These are phyloP conservation scores for Nothoprocta pentlandii DNA, from an alignment of 2,113 vertebrate species.

Conservation along the genomic window DNA sequence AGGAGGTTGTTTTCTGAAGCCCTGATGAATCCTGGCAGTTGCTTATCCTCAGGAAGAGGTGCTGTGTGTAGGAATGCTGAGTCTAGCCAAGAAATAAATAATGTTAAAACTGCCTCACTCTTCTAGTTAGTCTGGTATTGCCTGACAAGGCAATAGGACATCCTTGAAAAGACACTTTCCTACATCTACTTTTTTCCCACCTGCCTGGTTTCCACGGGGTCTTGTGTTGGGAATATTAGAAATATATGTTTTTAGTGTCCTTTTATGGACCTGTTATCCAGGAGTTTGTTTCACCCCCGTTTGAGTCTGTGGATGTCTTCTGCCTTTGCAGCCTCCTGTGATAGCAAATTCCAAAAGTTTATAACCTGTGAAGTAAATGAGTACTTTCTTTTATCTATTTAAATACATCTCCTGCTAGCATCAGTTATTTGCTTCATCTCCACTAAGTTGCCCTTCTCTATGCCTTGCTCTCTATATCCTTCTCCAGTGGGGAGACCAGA, in stretches of 20 bases:
- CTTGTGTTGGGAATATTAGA: neutral
- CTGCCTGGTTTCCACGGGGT: neutral
- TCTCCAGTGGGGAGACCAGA: neutral
- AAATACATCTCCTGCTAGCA: neutral
- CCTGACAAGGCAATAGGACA: neutral
- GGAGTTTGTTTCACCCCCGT: neutral
- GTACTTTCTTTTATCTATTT: neutral
- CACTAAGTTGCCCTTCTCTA: neutral
- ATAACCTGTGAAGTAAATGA: neutral
- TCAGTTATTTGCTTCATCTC: neutral
- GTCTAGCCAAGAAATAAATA: neutral
- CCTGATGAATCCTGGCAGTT: neutral
- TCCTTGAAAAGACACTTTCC: neutral
- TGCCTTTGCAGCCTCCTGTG: neutral
- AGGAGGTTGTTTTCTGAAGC: neutral
- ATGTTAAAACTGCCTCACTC: neutral
- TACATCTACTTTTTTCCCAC: neutral
- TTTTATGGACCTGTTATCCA: neutral
- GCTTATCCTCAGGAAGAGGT: neutral
- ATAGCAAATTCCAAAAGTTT: neutral
- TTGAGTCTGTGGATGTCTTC: neutral
- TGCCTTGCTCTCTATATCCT: neutral
- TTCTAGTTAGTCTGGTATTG: neutral
- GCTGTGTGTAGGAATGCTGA: neutral
- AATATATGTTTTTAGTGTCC: neutral